Base-by-base conservation (phyloP, 2,888 invertebrate species). In the Acanthoscelides obtectus region DNA sequence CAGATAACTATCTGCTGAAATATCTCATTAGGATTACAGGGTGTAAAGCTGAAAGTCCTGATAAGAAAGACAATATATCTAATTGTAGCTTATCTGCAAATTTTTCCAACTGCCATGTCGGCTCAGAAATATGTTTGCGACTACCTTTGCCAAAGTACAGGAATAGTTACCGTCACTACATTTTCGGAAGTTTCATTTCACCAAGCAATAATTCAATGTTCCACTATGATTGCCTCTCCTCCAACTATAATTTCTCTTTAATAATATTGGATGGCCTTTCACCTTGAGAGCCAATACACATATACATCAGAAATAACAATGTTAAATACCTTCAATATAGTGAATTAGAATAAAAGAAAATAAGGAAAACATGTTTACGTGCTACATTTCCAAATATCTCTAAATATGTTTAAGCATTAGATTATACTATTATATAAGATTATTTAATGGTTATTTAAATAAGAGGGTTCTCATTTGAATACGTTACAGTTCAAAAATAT, bases 221-320 rank as follows among this genome's bases (percentile, higher is more conserved):
- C 45, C 45, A 45, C 45, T 45, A 45, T 45, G 45, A 45, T 1
- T 45, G 45, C 45, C 45, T 45, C 45, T 45, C n/a, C n/a, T n/a
- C 45, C 45, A 45, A 4, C 45, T 75, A 77, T 76, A 76, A 72
- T 72, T 76, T 75, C 73, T 71, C 75, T 76, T 74, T 70, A 72
- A 72, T 74, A 75, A 27, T 73, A 72, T 74, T 83, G 82, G 83
- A 83, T 83, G 84, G 83, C 83, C 83, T 83, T 80, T 82, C 81
- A 82, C 83, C 83, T 83, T 82, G 79, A 82, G 83, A 83, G 83
- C 83, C 82, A 83, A 83, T 83, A 83, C 82, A 83, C 79, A 82
- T 81, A 82, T 78, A 77, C 76, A 79, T 79, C 79, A 77, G 78
- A 80, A 81, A 79, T 79, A 81, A 82, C 80, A 81, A 79, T 78